A percentile compares a stretch with the other conserved stretches of the same genome.
Conservation (phyloP, 2,888 invertebrate genomes). For the Antitype chi region DNA sequence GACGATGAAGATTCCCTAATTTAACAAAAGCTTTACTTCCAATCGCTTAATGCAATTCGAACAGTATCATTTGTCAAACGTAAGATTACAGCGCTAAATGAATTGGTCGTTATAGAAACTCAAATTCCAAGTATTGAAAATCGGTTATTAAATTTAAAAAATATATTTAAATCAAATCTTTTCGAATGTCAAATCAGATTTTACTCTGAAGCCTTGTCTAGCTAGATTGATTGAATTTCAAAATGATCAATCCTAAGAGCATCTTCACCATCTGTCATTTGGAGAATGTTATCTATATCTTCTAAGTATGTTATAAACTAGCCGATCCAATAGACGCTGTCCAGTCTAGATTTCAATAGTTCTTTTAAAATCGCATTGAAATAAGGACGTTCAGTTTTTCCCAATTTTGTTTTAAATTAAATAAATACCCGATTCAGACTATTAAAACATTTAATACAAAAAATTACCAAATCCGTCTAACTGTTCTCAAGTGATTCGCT, state of each 20-base stretch:
- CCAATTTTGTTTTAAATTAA: no score
- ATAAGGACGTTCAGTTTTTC: no score
- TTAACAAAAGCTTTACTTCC: no score
- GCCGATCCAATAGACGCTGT: no score
- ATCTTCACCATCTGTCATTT: background rate
- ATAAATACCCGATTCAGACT: no score
- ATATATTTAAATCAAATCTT: conserved; percentile 15
- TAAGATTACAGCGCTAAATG: background rate
- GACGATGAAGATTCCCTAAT: background rate
- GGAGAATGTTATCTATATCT: background rate
- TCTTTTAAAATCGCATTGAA: no score
- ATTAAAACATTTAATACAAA: no score
- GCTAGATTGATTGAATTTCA: conserved; percentile 20
- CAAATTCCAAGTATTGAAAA: conserved; percentile 1
- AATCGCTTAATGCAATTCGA: background rate
- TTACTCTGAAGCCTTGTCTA: background rate
- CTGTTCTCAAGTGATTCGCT: no score
- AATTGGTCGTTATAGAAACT: conserved; percentile 33
- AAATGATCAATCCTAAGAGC: conserved; percentile 5
- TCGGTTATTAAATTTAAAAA: background rate
- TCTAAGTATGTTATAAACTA: background rate
- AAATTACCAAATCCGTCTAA: no score
- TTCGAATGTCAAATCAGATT: conserved; percentile 1
- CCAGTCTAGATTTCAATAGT: no score
- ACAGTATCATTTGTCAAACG: conserved; percentile 1